Conservation (phyloP, 2,113 vertebrate genomes). For the Lagopus muta region DNA sequence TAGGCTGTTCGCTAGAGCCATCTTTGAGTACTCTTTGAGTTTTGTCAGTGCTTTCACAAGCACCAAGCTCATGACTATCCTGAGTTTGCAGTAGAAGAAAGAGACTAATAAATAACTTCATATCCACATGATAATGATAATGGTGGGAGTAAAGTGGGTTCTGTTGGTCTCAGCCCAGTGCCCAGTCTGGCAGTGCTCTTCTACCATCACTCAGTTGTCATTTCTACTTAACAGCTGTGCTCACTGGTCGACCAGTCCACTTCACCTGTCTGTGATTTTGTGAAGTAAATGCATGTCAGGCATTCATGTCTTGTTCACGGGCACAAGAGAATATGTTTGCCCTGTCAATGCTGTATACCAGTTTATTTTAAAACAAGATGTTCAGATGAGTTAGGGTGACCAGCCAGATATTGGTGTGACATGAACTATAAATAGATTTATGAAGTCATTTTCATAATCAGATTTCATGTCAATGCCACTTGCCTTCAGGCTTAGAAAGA, state of each 20-base stretch:
- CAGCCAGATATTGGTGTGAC: neutral
- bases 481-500: neutral
- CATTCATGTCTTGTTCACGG: neutral
- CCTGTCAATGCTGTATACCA: neutral
- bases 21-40: neutral
- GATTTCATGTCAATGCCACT: neutral
- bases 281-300: neutral
- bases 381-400: neutral
- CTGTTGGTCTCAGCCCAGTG: neutral
- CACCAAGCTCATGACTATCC: neutral
- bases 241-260: too few species aligned
- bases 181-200: neutral
- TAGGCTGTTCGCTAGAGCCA: neutral
- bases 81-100: neutral
- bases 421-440: neutral
- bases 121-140: neutral
- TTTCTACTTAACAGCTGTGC: neutral
- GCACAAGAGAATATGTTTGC: neutral
- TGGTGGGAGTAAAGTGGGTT: neutral
- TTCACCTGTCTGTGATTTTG: rapidly evolving
- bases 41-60: neutral
- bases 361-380: neutral
- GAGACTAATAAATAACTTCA: neutral
- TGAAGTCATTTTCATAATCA: neutral
- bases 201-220: rapidly evolving